These are phyloP conservation scores for Sinotaia quadrata DNA, from an alignment of 2,888 invertebrate species.

Conservation along the genomic window DNA sequence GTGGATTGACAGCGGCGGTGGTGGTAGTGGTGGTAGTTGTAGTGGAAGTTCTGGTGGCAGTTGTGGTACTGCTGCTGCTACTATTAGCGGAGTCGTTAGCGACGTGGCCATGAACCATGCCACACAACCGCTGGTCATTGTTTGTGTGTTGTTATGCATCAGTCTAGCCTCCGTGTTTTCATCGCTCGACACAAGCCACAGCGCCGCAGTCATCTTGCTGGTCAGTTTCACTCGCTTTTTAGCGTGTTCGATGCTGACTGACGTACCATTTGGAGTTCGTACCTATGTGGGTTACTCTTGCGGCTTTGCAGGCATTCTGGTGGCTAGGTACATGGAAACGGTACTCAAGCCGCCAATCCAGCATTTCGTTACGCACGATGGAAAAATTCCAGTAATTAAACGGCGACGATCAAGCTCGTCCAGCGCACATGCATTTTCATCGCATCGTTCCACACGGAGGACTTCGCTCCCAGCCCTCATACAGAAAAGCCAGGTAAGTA, in stretches of 20 bases:
- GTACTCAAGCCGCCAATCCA: conserved; percentile 64
- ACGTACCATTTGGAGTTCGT: conserved; percentile 60
- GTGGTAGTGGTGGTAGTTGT: conserved; percentile 7
- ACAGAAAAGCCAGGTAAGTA: conserved; percentile 65
- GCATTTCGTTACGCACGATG: conserved; percentile 65
- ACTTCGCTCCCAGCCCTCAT: conserved; percentile 71
- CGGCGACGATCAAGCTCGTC: conserved; percentile 68
- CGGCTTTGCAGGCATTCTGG: conserved; percentile 66
- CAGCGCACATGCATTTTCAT: conserved; percentile 58
- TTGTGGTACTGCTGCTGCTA: not conserved
- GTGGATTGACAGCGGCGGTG: conserved; percentile 25
- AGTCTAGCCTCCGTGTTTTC: conserved; percentile 67
- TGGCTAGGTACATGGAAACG: conserved; percentile 71
- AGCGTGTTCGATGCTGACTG: conserved; percentile 62
- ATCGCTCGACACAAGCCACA: conserved; percentile 65
- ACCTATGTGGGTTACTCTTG: conserved; percentile 69
- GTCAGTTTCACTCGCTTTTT: conserved; percentile 67
- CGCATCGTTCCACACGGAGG: conserved; percentile 66
- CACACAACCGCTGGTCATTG: conserved; percentile 61
- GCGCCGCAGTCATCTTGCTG: conserved; percentile 63
- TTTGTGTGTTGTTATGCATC: conserved; percentile 61
- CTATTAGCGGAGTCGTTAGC: conserved; percentile 28
- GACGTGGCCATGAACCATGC: conserved; percentile 40
- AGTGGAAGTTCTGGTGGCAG: not conserved
- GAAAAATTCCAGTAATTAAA: conserved; percentile 69